Conservation (phyloP, 2,113 vertebrate species). For the Microcebus murinus region DNA sequence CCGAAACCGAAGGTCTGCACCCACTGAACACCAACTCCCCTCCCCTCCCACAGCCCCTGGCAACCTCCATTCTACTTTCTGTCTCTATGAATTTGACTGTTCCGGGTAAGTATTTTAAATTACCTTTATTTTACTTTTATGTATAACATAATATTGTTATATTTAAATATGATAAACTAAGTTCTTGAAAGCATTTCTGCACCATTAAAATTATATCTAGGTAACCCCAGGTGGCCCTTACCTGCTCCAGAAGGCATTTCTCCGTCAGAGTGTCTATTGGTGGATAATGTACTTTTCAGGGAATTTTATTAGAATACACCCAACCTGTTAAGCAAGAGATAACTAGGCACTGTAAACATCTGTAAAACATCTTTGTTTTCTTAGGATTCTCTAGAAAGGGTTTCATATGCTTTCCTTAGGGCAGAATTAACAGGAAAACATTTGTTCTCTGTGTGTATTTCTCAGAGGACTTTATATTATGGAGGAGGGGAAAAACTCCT, state of each 20-base stretch:
- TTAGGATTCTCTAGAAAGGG: background rate
- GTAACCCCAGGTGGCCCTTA: background rate
- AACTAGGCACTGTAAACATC: background rate
- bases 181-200: background rate
- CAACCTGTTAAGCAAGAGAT: background rate
- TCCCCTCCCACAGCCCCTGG: background rate
- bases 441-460: background rate
- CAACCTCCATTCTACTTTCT: background rate
- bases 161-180: background rate
- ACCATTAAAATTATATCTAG: background rate
- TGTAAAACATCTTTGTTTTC: background rate
- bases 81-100: background rate
- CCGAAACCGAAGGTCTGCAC: background rate
- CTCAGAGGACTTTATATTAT: background rate
- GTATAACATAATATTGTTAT: background rate
- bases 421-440: background rate
- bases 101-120: background rate
- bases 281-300: background rate
- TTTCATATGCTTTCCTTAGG: background rate
- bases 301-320: background rate
- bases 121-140: background rate
- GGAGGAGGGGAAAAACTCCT: background rate
- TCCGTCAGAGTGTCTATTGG: background rate
- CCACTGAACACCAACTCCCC: accelerated
- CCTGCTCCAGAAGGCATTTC: background rate